These are phyloP conservation scores for Hoplodrina ambigua DNA, from an alignment of 2,888 invertebrate species.

Conservation along the genomic window DNA sequence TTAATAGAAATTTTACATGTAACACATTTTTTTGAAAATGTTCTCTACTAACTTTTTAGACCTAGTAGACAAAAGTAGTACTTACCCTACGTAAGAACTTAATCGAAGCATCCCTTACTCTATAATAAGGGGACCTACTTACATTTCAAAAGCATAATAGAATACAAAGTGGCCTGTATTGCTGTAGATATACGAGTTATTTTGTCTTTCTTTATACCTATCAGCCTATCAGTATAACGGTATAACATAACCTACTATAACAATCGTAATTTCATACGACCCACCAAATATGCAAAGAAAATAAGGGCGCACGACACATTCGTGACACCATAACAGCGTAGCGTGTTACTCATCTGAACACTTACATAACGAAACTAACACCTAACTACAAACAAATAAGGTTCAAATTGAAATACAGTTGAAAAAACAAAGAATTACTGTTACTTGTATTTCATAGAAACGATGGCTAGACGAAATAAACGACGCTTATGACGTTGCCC, in stretches of 20 bases:
- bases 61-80: too few relatives aligned
- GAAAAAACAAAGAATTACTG: slow-evolving; percentile 61
- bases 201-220: slow-evolving; percentile 3
- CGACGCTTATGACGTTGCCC: slow-evolving; percentile 71
- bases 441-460: slow-evolving; percentile 70
- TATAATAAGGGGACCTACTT: neutral
- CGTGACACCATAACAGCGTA: slow-evolving; percentile 81
- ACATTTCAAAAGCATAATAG: neutral
- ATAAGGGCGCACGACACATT: slow-evolving; percentile 84
- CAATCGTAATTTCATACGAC: slow-evolving; percentile 51
- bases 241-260: slow-evolving; percentile 25
- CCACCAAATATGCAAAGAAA: slow-evolving; percentile 71
- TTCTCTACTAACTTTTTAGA: too few relatives aligned
- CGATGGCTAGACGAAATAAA: slow-evolving; percentile 78
- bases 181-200: neutral
- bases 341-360: slow-evolving; percentile 73
- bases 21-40: too few relatives aligned
- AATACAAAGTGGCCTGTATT: neutral
- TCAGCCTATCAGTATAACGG: neutral
- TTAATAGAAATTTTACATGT: too few relatives aligned
- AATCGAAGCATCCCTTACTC: too few relatives aligned
- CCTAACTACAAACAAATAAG: slow-evolving; percentile 60
- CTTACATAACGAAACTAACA: slow-evolving; percentile 47
- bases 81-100: too few relatives aligned
- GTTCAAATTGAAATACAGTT: slow-evolving; percentile 61